Evolutionary conservation across 1,140 invertebrate species (phyloP).

Genomic region (Papilio dardanus): DNA sequence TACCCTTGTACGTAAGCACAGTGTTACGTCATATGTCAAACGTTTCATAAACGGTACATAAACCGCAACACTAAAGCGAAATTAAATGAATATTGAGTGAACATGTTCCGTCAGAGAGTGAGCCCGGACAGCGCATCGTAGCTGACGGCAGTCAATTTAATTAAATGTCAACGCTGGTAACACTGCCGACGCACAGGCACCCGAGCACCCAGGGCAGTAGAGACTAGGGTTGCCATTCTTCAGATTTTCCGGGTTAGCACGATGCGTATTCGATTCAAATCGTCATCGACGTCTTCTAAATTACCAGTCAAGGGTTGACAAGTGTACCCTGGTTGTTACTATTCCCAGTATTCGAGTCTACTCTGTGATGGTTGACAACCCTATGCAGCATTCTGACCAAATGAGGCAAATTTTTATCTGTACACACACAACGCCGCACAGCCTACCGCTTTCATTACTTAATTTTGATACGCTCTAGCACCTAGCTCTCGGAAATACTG

Average conservation of each 20-base stretch:
- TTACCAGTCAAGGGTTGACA: background rate
- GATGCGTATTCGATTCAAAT: background rate
- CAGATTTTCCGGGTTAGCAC: background rate
- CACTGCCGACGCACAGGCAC: constrained; percentile 51
- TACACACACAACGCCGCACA: constrained; percentile 39
- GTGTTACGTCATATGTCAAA: constrained; percentile 15
- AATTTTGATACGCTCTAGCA: constrained; percentile 20
- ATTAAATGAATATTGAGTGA: constrained; percentile 45
- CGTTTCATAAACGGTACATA: constrained; percentile 20
- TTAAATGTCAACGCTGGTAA: constrained; percentile 72
- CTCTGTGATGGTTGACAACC: background rate
- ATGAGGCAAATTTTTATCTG: constrained; percentile 57
- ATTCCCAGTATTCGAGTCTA: background rate
- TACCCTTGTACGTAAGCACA: background rate
- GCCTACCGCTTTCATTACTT: constrained; percentile 15
- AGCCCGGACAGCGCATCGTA: constrained; percentile 60
- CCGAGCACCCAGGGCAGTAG: background rate
- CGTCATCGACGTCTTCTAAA: background rate
- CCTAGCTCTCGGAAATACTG: background rate
- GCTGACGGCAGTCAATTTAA: constrained; percentile 46
- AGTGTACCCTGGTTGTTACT: background rate
- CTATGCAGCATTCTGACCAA: constrained; percentile 38
- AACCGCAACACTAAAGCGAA: constrained; percentile 38
- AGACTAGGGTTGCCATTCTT: background rate
- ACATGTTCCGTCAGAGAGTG: constrained; percentile 48